Evolutionary conservation across 2,888 invertebrate species (phyloP).

Genomic region (Phalangium opilio): DNA sequence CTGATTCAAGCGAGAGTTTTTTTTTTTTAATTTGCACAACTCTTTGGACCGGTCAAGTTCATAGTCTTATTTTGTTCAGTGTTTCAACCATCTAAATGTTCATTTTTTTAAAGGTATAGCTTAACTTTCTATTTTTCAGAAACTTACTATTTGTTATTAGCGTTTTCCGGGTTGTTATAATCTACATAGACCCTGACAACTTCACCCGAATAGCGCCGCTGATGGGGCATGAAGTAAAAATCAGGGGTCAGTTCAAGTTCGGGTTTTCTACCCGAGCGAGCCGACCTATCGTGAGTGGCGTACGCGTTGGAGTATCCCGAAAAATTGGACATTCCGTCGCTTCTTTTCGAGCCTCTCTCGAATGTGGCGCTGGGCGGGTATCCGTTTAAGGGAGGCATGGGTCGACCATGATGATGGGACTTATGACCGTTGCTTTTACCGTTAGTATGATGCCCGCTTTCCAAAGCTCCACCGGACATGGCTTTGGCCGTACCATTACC

Average conservation of each 20-base stretch:
- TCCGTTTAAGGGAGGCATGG: conserved; percentile 17
- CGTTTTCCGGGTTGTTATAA: conserved; percentile 43
- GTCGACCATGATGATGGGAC: conserved; percentile 10
- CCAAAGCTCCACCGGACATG: neutral
- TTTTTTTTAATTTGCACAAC: too few species aligned
- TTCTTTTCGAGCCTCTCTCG: conserved; percentile 3
- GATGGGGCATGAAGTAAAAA: conserved; percentile 90
- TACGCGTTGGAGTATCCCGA: conserved; percentile 5
- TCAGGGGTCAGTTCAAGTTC: conserved; percentile 40
- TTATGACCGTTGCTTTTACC: conserved; percentile 16
- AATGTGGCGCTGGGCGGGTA: conserved; percentile 6
- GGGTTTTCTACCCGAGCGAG: neutral
- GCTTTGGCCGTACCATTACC: conserved; percentile 5
- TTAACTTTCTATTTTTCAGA: too few species aligned
- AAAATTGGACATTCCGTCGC: neutral
- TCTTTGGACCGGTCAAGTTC: too few species aligned
- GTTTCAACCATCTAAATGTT: too few species aligned
- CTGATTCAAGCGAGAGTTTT: too few species aligned
- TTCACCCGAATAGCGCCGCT: conserved; percentile 82
- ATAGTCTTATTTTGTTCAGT: too few species aligned
- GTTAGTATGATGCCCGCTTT: conserved; percentile 8
- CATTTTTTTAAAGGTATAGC: neutral
- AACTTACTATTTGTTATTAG: neutral
- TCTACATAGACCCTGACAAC: conserved; percentile 68
- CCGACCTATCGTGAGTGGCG: conserved; percentile 10